Evolutionary conservation across 1,140 invertebrate species (phyloP).

Genomic region (Tenebrio molitor): DNA sequence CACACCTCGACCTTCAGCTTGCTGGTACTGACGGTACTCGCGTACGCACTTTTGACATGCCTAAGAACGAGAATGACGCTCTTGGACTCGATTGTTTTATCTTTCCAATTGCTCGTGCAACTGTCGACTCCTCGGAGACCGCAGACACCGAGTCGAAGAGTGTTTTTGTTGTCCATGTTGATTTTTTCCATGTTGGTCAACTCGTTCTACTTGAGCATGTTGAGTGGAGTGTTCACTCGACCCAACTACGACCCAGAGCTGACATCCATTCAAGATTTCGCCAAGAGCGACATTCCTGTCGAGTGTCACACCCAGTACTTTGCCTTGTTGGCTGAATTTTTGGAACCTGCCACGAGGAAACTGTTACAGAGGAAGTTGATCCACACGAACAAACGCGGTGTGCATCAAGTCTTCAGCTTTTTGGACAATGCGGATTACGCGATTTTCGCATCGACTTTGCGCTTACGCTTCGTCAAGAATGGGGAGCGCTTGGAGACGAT

Average conservation of each 20-base stretch:
- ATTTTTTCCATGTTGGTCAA: neutral
- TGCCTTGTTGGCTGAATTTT: neutral
- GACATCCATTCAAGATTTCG: neutral
- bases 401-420: too few relatives aligned
- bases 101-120: conserved; percentile 1
- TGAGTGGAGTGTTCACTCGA: conserved; percentile 7
- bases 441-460: too few relatives aligned
- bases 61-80: neutral
- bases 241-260: neutral
- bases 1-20: neutral
- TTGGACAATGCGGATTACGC: too few relatives aligned
- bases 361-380: neutral
- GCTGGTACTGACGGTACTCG: neutral
- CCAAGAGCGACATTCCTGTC: neutral
- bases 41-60: neutral
- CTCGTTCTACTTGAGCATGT: neutral
- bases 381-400: too few relatives aligned
- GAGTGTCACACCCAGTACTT: neutral
- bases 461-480: too few relatives aligned
- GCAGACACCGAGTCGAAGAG: neutral
- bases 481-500: too few relatives aligned
- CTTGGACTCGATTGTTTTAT: neutral
- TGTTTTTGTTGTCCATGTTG: conserved; percentile 8
- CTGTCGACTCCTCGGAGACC: neutral
- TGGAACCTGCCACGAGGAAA: neutral